Conservation (phyloP, 2,113 vertebrate genomes). For the Spilogale gracilis region DNA sequence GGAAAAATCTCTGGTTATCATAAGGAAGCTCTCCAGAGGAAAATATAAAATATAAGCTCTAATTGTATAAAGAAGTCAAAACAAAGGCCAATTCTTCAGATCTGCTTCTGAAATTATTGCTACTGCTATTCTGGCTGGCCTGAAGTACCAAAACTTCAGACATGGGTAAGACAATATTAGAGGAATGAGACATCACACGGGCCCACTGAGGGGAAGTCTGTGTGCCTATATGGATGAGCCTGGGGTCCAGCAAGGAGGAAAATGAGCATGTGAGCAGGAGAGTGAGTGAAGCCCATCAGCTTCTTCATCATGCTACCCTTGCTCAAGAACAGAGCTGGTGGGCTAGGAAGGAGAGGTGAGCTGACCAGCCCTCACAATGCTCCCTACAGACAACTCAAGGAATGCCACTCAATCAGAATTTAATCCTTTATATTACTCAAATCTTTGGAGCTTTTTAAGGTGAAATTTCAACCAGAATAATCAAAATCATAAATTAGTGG, state of each 20-base stretch:
- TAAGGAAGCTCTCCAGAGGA: neutral
- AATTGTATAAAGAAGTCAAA: neutral
- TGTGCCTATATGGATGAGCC: neutral
- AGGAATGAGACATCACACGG: neutral
- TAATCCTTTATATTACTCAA: neutral
- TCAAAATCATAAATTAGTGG: neutral
- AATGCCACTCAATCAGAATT: neutral
- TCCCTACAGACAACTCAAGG: neutral
- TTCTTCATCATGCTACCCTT: neutral
- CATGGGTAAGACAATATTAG: neutral
- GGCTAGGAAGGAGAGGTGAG: neutral
- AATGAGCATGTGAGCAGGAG: neutral
- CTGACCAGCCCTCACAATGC: rapidly evolving
- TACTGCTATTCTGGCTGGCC: neutral
- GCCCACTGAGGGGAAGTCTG: neutral
- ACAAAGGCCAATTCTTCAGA: neutral
- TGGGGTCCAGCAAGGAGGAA: neutral
- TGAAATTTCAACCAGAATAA: neutral
- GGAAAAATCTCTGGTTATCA: neutral
- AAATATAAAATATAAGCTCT: neutral
- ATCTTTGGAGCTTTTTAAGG: neutral
- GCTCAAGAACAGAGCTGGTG: neutral
- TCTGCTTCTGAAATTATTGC: neutral
- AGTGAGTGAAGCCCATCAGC: neutral
- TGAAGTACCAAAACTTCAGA: neutral